A percentile compares a stretch with the other conserved stretches of the same genome.
phyloP scores from a whole-genome alignment of 2,113 vertebrate species.

The Eclectus roratus region DNA sequence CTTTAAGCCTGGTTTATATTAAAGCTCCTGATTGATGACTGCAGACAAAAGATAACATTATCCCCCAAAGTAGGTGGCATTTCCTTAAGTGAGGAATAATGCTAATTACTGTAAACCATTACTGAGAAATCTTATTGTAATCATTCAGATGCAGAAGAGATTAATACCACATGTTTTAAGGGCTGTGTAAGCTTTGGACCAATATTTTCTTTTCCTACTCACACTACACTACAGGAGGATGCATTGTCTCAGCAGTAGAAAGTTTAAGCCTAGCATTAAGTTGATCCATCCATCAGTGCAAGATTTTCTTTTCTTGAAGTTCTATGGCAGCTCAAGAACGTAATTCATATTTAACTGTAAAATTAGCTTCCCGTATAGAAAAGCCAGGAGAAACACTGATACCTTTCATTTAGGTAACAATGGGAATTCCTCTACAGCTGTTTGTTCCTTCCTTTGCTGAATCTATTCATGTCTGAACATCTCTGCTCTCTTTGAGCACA shows the following conservation, averaged over 20 bases:
- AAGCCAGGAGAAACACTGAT: neutral
- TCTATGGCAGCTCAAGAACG: neutral
- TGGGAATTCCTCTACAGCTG: neutral
- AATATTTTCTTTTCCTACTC: neutral
- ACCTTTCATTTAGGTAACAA: neutral
- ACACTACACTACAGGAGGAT: neutral
- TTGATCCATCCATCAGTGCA: neutral
- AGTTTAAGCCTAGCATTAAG: neutral
- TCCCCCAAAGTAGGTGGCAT: neutral
- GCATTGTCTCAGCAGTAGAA: neutral
- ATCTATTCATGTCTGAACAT: neutral
- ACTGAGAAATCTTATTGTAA: neutral
- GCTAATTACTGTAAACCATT: conserved; percentile 1
- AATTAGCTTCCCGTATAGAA: neutral
- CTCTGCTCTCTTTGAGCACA: neutral
- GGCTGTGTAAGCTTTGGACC: neutral
- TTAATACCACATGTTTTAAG: neutral
- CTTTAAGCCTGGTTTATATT: neutral
- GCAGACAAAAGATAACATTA: conserved; percentile 11
- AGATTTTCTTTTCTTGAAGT: neutral
- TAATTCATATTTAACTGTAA: neutral
- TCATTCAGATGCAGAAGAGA: neutral
- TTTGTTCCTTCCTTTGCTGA: neutral
- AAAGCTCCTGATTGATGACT: neutral
- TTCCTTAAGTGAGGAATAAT: conserved; percentile 10